Conservation (phyloP, 2,113 vertebrate species). For the Ciconia boyciana region DNA sequence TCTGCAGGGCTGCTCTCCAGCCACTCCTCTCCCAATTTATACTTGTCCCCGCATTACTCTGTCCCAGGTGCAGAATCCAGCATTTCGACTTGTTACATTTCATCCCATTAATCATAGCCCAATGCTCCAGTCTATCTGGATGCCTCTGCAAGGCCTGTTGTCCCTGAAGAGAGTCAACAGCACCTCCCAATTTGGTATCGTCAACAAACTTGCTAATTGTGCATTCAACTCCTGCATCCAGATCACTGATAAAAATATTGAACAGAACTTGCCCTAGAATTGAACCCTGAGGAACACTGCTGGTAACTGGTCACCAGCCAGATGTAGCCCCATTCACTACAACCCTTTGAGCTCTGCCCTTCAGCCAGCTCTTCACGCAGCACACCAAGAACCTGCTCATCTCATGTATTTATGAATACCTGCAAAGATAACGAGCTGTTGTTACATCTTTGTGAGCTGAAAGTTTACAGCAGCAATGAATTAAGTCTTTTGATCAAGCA, state of each 20-base stretch:
- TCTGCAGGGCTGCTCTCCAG: background rate
- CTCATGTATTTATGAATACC: background rate
- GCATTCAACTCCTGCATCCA: background rate
- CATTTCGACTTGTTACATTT: background rate
- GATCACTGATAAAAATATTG: background rate
- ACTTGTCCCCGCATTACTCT: background rate
- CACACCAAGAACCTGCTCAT: too few species aligned
- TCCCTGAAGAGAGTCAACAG: background rate
- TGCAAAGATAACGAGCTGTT: background rate
- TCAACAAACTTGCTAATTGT: background rate
- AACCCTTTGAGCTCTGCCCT: background rate
- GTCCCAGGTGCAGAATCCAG: background rate
- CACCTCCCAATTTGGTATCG: background rate
- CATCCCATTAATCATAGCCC: background rate
- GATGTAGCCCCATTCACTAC: background rate
- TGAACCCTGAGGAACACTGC: background rate
- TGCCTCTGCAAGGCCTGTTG: background rate
- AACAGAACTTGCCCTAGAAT: background rate
- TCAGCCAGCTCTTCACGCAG: background rate
- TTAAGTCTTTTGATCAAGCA: background rate
- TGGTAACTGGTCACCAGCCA: background rate
- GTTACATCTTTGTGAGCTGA: background rate
- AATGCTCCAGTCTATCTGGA: background rate
- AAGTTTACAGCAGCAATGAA: background rate
- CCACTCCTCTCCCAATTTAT: background rate